Conservation (phyloP, 2,888 invertebrate species). For the Pinctada fucata region DNA sequence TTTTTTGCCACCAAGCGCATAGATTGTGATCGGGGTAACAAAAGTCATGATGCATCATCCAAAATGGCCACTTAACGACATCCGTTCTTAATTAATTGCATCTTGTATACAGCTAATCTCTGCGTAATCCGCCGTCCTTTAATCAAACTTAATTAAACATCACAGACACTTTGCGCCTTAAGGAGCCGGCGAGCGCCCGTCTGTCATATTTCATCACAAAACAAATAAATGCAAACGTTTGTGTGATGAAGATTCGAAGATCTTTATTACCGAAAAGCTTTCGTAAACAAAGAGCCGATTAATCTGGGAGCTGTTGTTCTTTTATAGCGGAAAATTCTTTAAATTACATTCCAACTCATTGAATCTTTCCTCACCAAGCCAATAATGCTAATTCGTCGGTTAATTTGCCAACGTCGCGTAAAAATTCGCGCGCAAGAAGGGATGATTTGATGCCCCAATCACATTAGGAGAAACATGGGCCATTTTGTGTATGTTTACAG, state of each 20-base stretch:
- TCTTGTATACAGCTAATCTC: too few species aligned
- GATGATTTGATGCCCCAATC: background rate
- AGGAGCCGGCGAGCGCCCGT: background rate
- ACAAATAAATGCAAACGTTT: background rate
- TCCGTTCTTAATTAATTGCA: too few species aligned
- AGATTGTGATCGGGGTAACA: too few species aligned
- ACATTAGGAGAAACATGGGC: background rate
- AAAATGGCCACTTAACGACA: too few species aligned
- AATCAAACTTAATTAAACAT: background rate
- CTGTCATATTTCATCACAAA: constrained; percentile 4
- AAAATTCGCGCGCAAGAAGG: background rate
- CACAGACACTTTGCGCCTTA: background rate
- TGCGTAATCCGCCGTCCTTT: too few species aligned
- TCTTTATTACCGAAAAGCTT: background rate
- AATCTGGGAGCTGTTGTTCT: constrained; percentile 4
- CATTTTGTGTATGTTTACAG: background rate
- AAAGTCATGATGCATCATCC: too few species aligned
- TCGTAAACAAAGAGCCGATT: constrained; percentile 4
- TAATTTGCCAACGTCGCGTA: background rate
- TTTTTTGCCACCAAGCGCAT: too few species aligned
- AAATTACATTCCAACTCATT: background rate
- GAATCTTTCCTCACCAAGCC: background rate
- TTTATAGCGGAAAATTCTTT: constrained; percentile 5
- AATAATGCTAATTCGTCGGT: constrained; percentile 6
- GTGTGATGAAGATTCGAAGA: background rate